Evolutionary conservation across 2,888 invertebrate species (phyloP).

Genomic region (Colostygia pectinataria): DNA sequence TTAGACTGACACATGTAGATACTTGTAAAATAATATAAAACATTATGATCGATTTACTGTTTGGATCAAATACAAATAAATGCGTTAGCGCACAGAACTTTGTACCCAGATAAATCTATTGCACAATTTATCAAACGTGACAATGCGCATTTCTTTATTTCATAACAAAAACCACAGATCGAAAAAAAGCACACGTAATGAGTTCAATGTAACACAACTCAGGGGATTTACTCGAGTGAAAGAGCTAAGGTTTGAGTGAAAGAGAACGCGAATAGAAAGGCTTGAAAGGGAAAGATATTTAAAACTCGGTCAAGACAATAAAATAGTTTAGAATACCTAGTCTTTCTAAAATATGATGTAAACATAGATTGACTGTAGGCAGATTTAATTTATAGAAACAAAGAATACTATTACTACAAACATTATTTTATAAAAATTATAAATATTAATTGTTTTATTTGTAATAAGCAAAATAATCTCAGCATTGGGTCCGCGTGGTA

Average conservation of each 20-base stretch:
- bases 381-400: no score
- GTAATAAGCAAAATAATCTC: no score
- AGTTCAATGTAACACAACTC: conserved; percentile 11
- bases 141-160: not conserved
- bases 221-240: conserved; percentile 27
- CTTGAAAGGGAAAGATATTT: conserved; percentile 25
- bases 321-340: not conserved
- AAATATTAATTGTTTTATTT: no score
- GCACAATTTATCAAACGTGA: not conserved
- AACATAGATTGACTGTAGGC: no score
- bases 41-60: no score
- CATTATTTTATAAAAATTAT: no score
- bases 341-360: not conserved
- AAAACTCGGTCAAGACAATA: conserved; percentile 3
- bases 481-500: no score
- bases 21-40: no score
- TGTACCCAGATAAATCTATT: not conserved
- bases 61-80: no score
- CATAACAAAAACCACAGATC: conserved; percentile 4
- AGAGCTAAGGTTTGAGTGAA: not conserved
- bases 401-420: no score
- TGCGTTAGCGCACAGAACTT: no score
- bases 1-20: no score
- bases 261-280: conserved; percentile 14
- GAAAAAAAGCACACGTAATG: not conserved